A percentile compares a stretch with the other conserved stretches of the same genome.
phyloP scores from a whole-genome alignment of 2,113 vertebrate species.

The Actenoides lindsayi region DNA sequence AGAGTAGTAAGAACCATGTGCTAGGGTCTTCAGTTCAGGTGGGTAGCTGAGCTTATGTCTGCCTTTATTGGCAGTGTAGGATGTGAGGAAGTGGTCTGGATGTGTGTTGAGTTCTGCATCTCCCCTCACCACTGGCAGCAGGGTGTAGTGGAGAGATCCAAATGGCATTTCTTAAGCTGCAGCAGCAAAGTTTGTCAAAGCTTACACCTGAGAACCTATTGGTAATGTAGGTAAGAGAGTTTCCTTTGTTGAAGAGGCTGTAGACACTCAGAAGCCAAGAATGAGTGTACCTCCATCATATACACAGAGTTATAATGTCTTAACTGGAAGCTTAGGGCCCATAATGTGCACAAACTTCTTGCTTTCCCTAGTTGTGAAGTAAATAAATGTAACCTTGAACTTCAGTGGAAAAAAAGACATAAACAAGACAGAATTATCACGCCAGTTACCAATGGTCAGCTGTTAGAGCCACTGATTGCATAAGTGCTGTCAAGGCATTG shows the following conservation, averaged over 20 bases:
- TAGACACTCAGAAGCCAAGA: neutral
- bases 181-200: neutral
- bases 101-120: neutral
- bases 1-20: neutral
- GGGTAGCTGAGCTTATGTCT: neutral
- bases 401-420: neutral
- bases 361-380: neutral
- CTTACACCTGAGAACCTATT: neutral
- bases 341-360: neutral
- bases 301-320: neutral
- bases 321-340: neutral
- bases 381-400: neutral
- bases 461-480: neutral
- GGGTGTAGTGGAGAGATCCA: neutral
- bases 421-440: neutral
- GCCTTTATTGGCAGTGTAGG: neutral
- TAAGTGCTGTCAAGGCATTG: rapidly evolving
- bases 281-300: neutral
- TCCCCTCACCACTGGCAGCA: neutral
- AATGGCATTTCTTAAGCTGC: neutral
- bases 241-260: neutral
- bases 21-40: neutral
- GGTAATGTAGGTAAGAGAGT: neutral
- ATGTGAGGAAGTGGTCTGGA: neutral
- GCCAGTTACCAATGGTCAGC: neutral